Conservation (phyloP, 2,888 invertebrate species). For the Belgica antarctica region DNA sequence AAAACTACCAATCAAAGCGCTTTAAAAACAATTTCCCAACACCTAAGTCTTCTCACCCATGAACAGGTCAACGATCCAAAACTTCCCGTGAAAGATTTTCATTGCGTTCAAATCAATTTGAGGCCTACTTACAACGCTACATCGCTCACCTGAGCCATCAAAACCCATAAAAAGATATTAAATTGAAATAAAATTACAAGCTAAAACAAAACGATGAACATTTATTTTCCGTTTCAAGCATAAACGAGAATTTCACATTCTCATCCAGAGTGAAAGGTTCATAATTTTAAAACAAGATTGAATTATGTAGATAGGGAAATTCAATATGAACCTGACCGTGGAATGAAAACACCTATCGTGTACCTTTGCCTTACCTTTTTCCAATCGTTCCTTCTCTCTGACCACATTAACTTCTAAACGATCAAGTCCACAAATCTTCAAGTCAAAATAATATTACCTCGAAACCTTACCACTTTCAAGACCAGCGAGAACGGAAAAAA, state of each 20-base stretch:
- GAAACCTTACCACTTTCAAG: not conserved
- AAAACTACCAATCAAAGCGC: no score
- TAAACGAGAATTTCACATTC: not conserved
- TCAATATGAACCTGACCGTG: slow-evolving; percentile 21
- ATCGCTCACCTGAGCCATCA: not conserved
- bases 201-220: slow-evolving; percentile 28
- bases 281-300: slow-evolving; percentile 29
- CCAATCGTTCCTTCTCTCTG: not conserved
- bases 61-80: no score
- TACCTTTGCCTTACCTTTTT: not conserved
- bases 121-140: not conserved
- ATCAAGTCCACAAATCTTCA: not conserved
- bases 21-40: no score
- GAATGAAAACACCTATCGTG: not conserved
- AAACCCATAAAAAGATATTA: not conserved
- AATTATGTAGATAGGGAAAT: slow-evolving; percentile 29
- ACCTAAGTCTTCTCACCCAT: no score
- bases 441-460: not conserved
- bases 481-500: not conserved
- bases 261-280: slow-evolving; percentile 32
- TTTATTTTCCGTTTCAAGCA: slow-evolving; percentile 16
- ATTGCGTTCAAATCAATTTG: no score
- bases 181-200: slow-evolving; percentile 42
- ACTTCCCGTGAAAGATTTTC: no score
- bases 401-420: not conserved